These are phyloP conservation scores for Lepidonotus clava DNA, from an alignment of 2,888 invertebrate genomes.

Conservation along the genomic window DNA sequence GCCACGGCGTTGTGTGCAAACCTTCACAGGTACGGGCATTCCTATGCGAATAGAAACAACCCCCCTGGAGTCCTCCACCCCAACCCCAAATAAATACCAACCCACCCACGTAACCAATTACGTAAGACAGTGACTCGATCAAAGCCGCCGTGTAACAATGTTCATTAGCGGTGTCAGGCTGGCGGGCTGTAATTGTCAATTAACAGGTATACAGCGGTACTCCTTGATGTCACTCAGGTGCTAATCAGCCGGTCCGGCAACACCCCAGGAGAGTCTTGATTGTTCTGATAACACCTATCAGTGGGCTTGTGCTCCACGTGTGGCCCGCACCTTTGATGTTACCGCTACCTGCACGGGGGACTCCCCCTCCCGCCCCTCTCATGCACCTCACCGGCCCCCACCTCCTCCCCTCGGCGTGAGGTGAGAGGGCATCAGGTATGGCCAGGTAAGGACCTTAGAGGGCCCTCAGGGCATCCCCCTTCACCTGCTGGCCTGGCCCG, in stretches of 20 bases:
- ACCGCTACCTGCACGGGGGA: neutral
- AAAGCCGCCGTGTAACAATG: too few species aligned
- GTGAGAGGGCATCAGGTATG: too few species aligned
- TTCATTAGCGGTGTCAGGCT: neutral
- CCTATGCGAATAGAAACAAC: too few species aligned
- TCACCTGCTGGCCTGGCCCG: neutral
- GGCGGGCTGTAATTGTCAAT: neutral
- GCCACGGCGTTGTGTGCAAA: too few species aligned
- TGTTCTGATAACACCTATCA: conserved; percentile 3
- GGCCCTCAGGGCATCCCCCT: neutral
- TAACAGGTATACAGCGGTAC: conserved; percentile 6
- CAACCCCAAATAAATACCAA: too few species aligned
- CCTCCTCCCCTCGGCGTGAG: too few species aligned
- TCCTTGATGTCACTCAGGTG: neutral
- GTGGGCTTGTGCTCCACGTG: neutral
- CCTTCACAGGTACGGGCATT: neutral
- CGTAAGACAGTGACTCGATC: too few species aligned
- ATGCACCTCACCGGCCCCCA: neutral
- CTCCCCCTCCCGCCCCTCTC: neutral
- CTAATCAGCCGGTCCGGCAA: neutral
- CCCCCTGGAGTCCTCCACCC: neutral
- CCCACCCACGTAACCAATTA: too few species aligned
- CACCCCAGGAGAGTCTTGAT: neutral
- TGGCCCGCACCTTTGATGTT: neutral
- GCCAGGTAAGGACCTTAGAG: neutral